Base-by-base conservation (phyloP, 2,797 vertebrate species). In the Pteronotus mesoamericanus region DNA sequence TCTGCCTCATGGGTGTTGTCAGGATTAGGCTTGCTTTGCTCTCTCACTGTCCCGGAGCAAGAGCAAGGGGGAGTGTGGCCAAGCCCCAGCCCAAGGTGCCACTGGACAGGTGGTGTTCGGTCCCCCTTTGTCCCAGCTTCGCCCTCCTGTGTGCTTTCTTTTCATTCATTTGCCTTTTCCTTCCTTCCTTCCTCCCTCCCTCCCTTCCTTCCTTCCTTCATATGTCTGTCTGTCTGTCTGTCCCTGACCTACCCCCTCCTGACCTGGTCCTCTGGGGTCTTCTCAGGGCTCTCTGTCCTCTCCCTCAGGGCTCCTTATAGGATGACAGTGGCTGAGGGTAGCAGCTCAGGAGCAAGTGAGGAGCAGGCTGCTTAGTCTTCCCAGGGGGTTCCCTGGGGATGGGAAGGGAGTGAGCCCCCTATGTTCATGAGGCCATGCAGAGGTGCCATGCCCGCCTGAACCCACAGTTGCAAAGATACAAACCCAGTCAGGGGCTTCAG, bases 11-110 rank as follows among this genome's bases (percentile, higher is more conserved):
- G 37, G 44, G 5, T 16, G 3, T 2, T n/a, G 16, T 64, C 44
- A 64, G 78, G 21, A 5, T 9, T 46, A 15, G 14, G 7, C 26
- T 12, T 29, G 37, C 18, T 86, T 61, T 88, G 22, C 34, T 48
- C 61, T 48, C 44, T 4, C 0, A 16, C 55, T 29, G 82, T 34
- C 26, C 51, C 15, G 0, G 15, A 19, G 29, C 53, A 32, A 61
- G 59, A 8, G 15, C 12, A 7, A 24, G 9, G 15, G 6, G 59
- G 6, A 10, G 0, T 0, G 1, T 2, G 32, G 26, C 64, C 0
- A 0, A 5, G 32, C n/a, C 68, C 55, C 7, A 0, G 32, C 34
- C 53, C 26, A 2, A 4, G 86, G 46, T 9, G 2, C 3, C 22
- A 2, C 59, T 16, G 9, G 34, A 55, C 42, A 59, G 19, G 18